Conservation (phyloP, 2,888 invertebrate genomes). For the Stictocephala bisonia region DNA sequence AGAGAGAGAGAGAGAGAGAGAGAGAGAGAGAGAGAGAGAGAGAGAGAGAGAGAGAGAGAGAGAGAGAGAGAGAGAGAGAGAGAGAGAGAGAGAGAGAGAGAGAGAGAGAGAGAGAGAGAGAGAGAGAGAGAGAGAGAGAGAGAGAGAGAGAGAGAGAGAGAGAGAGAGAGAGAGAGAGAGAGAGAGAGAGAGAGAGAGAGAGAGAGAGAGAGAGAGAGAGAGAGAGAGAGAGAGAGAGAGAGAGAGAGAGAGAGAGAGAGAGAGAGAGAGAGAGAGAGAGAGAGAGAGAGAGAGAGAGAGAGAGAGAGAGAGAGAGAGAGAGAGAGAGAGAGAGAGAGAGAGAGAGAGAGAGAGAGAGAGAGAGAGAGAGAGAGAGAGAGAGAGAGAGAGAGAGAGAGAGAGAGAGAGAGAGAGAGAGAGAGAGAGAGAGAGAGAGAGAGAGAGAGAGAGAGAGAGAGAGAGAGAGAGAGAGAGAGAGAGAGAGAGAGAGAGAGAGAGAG, state of each 20-base stretch:
- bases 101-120: neutral
- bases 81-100: neutral
- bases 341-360: neutral
- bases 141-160: neutral
- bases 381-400: neutral
- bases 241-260: neutral
- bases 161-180: neutral
- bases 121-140: neutral
- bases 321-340: neutral
- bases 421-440: neutral
- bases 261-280: neutral
- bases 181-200: neutral
- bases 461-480: neutral
- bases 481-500: neutral
- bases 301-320: neutral
- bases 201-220: neutral
- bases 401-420: neutral
- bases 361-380: neutral
- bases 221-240: neutral
- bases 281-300: neutral
- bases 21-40: neutral
- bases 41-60: neutral
- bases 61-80: neutral
- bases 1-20: neutral
- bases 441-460: neutral